These are phyloP conservation scores for Yponomeuta evonymella DNA, from an alignment of 2,888 invertebrate species.

Conservation along the genomic window DNA sequence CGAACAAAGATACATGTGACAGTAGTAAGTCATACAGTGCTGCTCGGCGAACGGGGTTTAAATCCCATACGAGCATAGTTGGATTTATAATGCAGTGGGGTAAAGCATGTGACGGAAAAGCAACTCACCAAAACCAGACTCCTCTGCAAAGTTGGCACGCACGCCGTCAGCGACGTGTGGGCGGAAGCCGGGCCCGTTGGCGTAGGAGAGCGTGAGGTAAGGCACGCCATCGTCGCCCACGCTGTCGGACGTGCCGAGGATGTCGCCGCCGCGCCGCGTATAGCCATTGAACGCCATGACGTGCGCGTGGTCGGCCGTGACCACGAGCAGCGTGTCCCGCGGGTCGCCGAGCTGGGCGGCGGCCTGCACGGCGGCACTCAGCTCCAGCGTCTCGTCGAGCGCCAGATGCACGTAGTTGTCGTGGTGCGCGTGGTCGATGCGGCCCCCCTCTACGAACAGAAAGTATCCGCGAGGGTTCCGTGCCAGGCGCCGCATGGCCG, in stretches of 20 bases:
- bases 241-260: constrained; percentile 39
- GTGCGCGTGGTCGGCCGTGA: constrained; percentile 86
- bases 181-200: constrained; percentile 75
- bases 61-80: no score
- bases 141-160: neutral
- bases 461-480: constrained; percentile 82
- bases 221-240: constrained; percentile 55
- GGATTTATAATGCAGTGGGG: no score
- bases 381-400: constrained; percentile 80
- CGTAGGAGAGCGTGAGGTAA: constrained; percentile 76
- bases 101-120: no score
- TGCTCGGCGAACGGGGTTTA: no score
- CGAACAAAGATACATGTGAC: no score
- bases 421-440: constrained; percentile 80
- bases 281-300: constrained; percentile 82
- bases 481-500: constrained; percentile 81
- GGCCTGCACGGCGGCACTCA: constrained; percentile 74
- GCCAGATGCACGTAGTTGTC: constrained; percentile 52
- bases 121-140: neutral
- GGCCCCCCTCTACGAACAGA: constrained; percentile 83
- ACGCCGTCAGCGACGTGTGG: constrained; percentile 37
- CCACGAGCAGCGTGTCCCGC: constrained; percentile 83
- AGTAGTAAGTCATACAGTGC: no score
- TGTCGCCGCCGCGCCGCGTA: constrained; percentile 62
- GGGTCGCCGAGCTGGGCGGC: constrained; percentile 65